These are phyloP conservation scores for Polypterus bichir DNA, from an alignment of 2,113 vertebrate genomes.

Conservation along the genomic window DNA sequence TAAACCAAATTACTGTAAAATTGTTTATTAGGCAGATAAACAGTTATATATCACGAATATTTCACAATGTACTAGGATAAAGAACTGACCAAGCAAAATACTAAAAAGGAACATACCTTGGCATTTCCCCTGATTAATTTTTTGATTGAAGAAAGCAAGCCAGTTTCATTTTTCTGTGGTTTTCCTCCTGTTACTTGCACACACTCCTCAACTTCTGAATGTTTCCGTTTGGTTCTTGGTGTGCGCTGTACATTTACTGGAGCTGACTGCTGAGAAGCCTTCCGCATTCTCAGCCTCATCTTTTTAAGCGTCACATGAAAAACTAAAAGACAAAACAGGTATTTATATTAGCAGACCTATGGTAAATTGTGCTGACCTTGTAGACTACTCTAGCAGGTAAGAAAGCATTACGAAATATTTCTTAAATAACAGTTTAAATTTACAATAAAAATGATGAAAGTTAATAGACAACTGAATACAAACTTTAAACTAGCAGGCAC, in stretches of 20 bases:
- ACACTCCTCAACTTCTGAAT: slow-evolving; percentile 54
- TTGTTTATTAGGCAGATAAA: too few species aligned
- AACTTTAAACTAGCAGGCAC: too few species aligned
- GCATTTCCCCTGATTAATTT: slow-evolving; percentile 68
- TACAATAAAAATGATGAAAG: too few species aligned
- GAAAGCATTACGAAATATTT: too few species aligned
- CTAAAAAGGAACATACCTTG: slow-evolving; percentile 38
- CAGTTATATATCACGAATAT: too few species aligned
- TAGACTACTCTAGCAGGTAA: too few species aligned
- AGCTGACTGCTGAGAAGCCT: slow-evolving; percentile 82
- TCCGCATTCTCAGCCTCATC: slow-evolving; percentile 97
- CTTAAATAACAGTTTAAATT: too few species aligned
- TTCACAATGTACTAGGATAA: too few species aligned
- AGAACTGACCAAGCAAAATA: too few species aligned
- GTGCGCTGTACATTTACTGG: slow-evolving; percentile 56
- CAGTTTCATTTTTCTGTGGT: slow-evolving; percentile 50
- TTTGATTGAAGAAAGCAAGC: slow-evolving; percentile 63
- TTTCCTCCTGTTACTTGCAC: slow-evolving; percentile 48
- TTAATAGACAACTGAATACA: too few species aligned
- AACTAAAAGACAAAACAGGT: slow-evolving; percentile 37
- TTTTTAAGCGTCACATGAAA: slow-evolving; percentile 77
- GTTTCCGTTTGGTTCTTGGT: slow-evolving; percentile 78
- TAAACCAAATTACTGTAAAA: too few species aligned
- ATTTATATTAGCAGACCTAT: background rate
- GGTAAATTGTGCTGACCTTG: too few species aligned